Evolutionary conservation across 2,888 invertebrate species (phyloP), one percentile per base, ranked within the genome.

Genomic region (Volucella inflata): DNA sequence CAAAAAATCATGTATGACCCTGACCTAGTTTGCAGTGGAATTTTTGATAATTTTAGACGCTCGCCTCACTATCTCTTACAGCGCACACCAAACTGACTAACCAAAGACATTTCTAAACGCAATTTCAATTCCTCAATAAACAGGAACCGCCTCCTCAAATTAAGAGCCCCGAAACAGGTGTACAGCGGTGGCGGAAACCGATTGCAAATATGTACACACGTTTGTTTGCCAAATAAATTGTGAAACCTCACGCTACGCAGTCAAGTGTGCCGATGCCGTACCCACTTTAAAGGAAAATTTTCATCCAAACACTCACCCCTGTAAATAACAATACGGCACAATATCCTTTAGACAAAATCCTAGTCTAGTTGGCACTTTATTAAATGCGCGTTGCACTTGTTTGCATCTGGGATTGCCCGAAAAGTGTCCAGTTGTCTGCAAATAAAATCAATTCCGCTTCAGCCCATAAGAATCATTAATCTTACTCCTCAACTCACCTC

Each of bases 261-360:
- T 21, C 44, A 14, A 50, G 17, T 10, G 14, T 38, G 14, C 14
- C 10, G 30, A 21, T 21, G 21, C 30, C 30, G 6, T 30, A 30
- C 4, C 4, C 6, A 30, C 30, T 30, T 30, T 30, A 6, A 30
- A 6, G 30, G 30, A 30, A 53, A 30, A 12, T 30, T 42, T 12
- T 40, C 1, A 17, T 14, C 11, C 2, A 48, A 46, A 8, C 30
- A 78, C 89, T 88, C 77, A 91, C 91, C 92, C 92, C 59, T 93
- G 92, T 72, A 94, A 91, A 88, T 93, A 93, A 53, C 92, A 92
- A 88, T 92, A 93, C 14, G 94, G 94, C 75, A 94, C 93, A 62
- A 94, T 94, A 88, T 94, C 94, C 93, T 94, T 94, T 82, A 94
- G 93, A 89, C 94, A 94, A 89, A 94, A 94, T 48, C 94, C 93